Percentiles rank a stretch among this genome's conserved stretches.
Evolutionary conservation across 2,113 vertebrate genomes (phyloP).

Genomic region (Plecotus auritus): DNA sequence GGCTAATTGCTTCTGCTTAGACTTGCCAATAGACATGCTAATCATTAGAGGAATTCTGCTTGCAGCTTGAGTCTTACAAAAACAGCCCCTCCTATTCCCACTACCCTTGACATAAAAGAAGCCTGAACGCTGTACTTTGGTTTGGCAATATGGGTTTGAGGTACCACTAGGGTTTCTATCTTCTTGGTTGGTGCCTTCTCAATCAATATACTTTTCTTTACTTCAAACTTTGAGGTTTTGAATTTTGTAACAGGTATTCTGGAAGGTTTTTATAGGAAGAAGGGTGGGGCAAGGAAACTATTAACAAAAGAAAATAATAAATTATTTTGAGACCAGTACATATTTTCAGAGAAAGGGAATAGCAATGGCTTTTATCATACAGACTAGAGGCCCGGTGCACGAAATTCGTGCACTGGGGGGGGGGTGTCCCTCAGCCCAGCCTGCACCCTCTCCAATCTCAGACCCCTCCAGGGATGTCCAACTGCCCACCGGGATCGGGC

Average conservation of each 20-base stretch:
- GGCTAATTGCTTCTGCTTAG: not conserved
- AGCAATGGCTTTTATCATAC: not conserved
- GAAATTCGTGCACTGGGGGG: too few relatives aligned
- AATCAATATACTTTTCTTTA: not conserved
- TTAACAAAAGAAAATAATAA: not conserved
- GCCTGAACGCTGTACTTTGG: not conserved
- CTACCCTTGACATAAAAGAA: not conserved
- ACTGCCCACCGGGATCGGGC: too few relatives aligned
- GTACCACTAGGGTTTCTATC: not conserved
- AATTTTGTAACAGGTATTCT: not conserved
- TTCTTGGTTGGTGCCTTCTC: not conserved
- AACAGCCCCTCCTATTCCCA: not conserved
- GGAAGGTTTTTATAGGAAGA: not conserved
- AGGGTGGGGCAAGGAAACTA: not conserved
- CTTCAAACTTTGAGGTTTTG: not conserved
- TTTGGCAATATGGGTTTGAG: not conserved
- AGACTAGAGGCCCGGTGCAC: too few relatives aligned
- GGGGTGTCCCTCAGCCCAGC: too few relatives aligned
- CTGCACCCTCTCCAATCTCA: too few relatives aligned
- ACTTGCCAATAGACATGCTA: not conserved
- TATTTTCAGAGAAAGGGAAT: not conserved
- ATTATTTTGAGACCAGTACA: not conserved
- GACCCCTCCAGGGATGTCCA: too few relatives aligned
- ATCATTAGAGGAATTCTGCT: not conserved
- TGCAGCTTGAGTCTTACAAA: not conserved